phyloP scores from a whole-genome alignment of 1,140 invertebrate genomes.

The Diorhabda carinulata region DNA sequence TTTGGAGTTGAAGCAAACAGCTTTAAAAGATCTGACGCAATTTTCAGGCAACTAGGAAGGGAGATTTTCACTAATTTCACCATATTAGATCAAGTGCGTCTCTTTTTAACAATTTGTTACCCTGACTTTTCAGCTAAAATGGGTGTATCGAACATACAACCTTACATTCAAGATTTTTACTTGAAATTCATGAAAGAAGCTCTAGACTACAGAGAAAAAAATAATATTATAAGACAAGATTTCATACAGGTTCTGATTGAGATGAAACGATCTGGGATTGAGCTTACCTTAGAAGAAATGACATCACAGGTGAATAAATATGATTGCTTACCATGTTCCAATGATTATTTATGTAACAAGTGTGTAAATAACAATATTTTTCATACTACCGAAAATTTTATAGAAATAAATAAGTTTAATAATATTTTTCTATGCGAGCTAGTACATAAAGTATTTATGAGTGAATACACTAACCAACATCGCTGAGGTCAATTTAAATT shows the following conservation, averaged over 20 bases:
- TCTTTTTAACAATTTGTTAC: neutral
- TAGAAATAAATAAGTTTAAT: too few species aligned
- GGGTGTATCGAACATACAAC: neutral
- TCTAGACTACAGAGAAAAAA: constrained; percentile 48
- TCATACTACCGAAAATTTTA: too few species aligned
- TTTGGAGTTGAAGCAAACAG: neutral
- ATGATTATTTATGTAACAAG: too few species aligned
- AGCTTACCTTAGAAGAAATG: neutral
- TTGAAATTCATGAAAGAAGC: constrained; percentile 46
- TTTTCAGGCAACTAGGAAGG: neutral
- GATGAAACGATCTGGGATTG: constrained; percentile 5
- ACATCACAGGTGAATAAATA: neutral
- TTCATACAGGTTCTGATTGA: constrained; percentile 53
- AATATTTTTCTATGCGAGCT: too few species aligned
- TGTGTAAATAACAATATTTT: too few species aligned
- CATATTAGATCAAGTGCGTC: neutral
- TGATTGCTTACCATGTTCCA: too few species aligned
- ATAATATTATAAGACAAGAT: constrained; percentile 49
- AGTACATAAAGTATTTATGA: too few species aligned
- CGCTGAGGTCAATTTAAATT: neutral
- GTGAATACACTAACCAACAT: too few species aligned
- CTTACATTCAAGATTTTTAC: constrained; percentile 46
- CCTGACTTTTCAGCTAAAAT: neutral
- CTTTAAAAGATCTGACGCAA: neutral
- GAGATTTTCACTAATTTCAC: neutral